Percentiles rank a stretch among this genome's conserved stretches.
These are phyloP conservation scores for Dendropsophus ebraccatus DNA, from an alignment of 2,113 vertebrate genomes.

Conservation along the genomic window DNA sequence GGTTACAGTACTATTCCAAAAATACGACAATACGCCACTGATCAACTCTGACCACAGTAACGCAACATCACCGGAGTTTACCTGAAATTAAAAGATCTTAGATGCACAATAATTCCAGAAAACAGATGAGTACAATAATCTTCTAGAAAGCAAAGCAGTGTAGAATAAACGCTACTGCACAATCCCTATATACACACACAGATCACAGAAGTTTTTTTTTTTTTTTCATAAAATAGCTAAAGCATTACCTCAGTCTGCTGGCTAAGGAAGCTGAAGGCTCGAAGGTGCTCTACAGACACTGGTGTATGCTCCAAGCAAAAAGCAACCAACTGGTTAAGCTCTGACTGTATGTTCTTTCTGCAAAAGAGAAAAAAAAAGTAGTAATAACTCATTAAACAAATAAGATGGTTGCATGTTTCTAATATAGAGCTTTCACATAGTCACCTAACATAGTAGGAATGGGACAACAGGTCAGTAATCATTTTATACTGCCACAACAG, in stretches of 20 bases:
- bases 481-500: constrained; percentile 88
- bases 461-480: constrained; percentile 76
- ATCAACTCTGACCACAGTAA: constrained; percentile 85
- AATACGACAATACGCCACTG: constrained; percentile 76
- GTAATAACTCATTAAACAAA: not conserved
- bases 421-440: not conserved
- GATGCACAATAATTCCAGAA: not conserved
- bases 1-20: constrained; percentile 88
- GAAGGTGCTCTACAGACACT: constrained; percentile 80
- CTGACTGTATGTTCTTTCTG: constrained; percentile 74
- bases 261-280: constrained; percentile 83
- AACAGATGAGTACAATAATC: too few relatives aligned
- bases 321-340: constrained; percentile 78
- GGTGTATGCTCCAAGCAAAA: constrained; percentile 89
- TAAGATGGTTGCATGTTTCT: not conserved
- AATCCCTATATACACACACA: too few relatives aligned
- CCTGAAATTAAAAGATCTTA: constrained; percentile 61
- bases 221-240: not conserved
- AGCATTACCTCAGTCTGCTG: constrained; percentile 78
- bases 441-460: constrained; percentile 70
- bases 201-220: too few relatives aligned
- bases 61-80: constrained; percentile 79
- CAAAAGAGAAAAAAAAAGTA: constrained; percentile 47
- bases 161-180: too few relatives aligned
- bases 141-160: too few relatives aligned